Evolutionary conservation across 2,888 invertebrate genomes (phyloP), one percentile per base, ranked within the genome.

Genomic region (Trichopria drosophilae): DNA sequence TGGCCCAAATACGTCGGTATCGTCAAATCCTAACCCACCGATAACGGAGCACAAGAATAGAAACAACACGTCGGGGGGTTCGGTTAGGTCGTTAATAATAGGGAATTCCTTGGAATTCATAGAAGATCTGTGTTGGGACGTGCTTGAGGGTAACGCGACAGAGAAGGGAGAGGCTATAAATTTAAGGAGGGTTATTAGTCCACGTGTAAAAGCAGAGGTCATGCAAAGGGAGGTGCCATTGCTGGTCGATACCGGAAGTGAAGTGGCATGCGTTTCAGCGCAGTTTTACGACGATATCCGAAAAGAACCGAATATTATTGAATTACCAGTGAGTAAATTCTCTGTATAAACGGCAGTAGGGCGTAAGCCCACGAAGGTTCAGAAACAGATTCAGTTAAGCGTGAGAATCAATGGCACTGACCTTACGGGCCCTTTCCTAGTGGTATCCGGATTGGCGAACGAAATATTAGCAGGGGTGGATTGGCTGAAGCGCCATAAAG

Each of bases 291-390:
- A 31, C 16, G n/a, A 31, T 6, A 15, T 31, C 5, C 13, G 6
- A 31, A 10, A 7, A 3, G 16, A 31, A 3, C 16, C 3, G 13
- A 4, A 31, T 15, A 3, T 31, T n/a, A 10, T 31, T 10, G 31
- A 31, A 31, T 31, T 31, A n/a, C 31, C 31, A 2, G 31, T 31
- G 4, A 31, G 31, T 16, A 31, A 31, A 15, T 31, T 31, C 15
- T 15, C 31, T 3, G 31, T 31, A 2, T 15, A 16, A 6, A 16
- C 16, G 4, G 31, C 31, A 6, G 31, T 31, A 3, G 31, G 31
- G 16, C 13, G 12, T 31, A 31, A 31, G 7, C 6, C 3, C 12
- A 31, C 31, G 2, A n/a, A 6, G 7, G 16, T 31, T 4, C 13
- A 10, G 7, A 13, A 16, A n/a, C 31, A 31, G 7, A 16, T 31